Evolutionary conservation across 1,140 invertebrate genomes (phyloP).

Genomic region (Ceratina calcarata): DNA sequence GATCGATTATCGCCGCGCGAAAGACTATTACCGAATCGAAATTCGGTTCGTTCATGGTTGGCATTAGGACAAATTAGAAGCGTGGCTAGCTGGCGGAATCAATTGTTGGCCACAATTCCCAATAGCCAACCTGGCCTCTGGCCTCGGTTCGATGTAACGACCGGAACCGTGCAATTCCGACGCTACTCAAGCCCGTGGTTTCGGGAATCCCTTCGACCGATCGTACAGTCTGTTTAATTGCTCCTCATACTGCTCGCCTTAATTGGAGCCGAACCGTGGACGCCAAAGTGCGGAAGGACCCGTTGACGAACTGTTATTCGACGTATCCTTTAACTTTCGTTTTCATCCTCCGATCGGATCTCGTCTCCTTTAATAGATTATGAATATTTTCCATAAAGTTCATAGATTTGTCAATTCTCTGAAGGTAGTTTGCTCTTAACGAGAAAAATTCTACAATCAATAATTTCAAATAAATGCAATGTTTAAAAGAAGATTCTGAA

Average conservation of each 20-base stretch:
- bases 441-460: no score
- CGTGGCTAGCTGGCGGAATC: conserved; percentile 38
- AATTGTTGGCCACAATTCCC: conserved; percentile 59
- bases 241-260: conserved; percentile 15
- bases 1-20: conserved; percentile 26
- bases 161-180: conserved; percentile 24
- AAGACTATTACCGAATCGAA: conserved; percentile 18
- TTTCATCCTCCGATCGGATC: not conserved
- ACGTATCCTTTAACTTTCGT: not conserved
- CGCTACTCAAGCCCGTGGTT: not conserved
- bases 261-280: conserved; percentile 42
- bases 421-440: no score
- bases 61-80: conserved; percentile 53
- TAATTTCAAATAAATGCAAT: no score
- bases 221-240: conserved; percentile 55
- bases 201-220: conserved; percentile 39
- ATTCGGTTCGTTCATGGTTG: conserved; percentile 3
- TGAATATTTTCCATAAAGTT: not conserved
- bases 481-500: no score
- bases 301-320: not conserved
- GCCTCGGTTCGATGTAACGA: conserved; percentile 35
- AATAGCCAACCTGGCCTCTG: conserved; percentile 13
- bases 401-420: not conserved
- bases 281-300: conserved; percentile 13
- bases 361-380: not conserved